Conservation (phyloP, 2,797 vertebrate genomes). For the Cephalopachus bancanus region DNA sequence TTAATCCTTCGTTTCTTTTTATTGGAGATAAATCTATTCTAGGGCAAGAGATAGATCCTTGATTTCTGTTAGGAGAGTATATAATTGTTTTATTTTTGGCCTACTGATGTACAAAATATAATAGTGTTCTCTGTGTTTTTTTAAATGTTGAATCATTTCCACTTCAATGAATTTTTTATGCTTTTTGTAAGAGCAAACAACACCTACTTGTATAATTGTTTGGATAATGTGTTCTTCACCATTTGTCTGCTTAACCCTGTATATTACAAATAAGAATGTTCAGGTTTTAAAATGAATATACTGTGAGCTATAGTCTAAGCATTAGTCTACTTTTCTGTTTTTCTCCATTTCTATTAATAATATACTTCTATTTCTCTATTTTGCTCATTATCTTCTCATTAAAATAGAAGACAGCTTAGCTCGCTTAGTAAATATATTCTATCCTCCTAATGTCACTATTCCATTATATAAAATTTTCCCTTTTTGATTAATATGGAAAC, state of each 20-base stretch:
- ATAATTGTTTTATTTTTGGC: background rate
- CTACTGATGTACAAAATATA: background rate
- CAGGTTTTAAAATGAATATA: background rate
- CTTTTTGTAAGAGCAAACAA: background rate
- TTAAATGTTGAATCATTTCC: background rate
- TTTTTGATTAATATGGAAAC: background rate
- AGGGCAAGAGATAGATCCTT: background rate
- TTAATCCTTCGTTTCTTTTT: background rate
- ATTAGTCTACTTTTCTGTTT: background rate
- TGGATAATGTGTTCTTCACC: background rate
- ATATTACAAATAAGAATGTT: background rate
- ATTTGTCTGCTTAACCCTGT: background rate
- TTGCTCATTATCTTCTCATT: background rate
- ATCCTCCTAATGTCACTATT: background rate
- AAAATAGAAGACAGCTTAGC: background rate
- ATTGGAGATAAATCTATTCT: conserved; percentile 13
- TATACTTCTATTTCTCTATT: background rate
- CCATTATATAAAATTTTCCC: background rate
- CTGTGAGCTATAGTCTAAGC: background rate
- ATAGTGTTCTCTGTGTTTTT: background rate
- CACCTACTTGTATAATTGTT: background rate
- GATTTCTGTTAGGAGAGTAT: conserved; percentile 29
- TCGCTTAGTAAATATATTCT: background rate
- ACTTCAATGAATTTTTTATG: background rate
- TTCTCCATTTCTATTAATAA: background rate